Base-by-base conservation (phyloP, 1,140 invertebrate species). In the Leguminivora glycinivorella region DNA sequence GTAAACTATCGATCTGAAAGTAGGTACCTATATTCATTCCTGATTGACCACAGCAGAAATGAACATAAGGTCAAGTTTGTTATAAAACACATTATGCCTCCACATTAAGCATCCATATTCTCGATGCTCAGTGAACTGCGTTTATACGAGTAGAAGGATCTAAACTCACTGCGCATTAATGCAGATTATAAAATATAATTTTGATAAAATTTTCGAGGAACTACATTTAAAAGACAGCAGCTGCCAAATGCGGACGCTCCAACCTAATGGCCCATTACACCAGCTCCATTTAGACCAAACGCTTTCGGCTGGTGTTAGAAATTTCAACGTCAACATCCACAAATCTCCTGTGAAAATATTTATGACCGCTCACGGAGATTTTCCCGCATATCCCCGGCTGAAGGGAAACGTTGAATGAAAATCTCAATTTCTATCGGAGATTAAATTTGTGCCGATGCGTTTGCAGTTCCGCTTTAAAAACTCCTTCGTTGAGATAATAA, bases 231-330 rank as follows among this genome's bases (percentile, higher is more conserved):
- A 9, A 22, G 47, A 12, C n/a, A 40, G 22, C 67, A 12, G 17
- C 9, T 68, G 22, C 67, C 67, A 68, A 68, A 24, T 68, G 25
- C 34, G 26, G 22, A n/a, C 25, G 67, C 10, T 40, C 17, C 22
- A 17, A 19, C 12, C 67, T 68, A 68, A 68, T 68, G 38, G 67
- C 7, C 67, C 67, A 68, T 68, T 68, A 68, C 40, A 68, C 31
- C 38, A 47, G 25, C 43, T 68, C 22, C 43, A 68, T 43, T 68
- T 68, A 22, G 38, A 68, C 14, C 67, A 29, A 22, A 47, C 22
- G 67, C 10, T 47, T 47, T 22, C 14, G 38, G 25, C 25, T 43
- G 26, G 24, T 43, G 24, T 68, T 68, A 43, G 38, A 47, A 43
- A 19, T 25, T 63, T 63, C 58, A 22, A 1, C 58, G 58, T 34